Evolutionary conservation across 2,888 invertebrate genomes (phyloP).

Genomic region (Odontothrips loti): DNA sequence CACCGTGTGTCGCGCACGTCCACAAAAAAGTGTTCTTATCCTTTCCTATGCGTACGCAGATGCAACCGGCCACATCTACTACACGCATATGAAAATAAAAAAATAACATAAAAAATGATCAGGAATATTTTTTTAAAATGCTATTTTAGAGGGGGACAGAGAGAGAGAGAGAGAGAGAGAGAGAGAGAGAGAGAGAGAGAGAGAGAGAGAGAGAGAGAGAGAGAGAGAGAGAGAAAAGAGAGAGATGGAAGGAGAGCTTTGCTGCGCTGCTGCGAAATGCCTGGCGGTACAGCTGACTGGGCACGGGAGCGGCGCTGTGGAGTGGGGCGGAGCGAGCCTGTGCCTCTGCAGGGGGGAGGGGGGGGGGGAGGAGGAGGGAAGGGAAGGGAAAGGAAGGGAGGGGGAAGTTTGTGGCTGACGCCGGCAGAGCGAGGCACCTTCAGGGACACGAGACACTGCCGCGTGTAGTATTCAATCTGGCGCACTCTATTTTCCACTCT

Average conservation of each 20-base stretch:
- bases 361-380: not conserved
- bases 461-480: not conserved
- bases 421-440: slow-evolving; percentile 13
- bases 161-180: slow-evolving; percentile 25
- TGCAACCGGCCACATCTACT: too few relatives aligned
- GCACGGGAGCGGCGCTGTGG: not conserved
- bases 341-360: not conserved
- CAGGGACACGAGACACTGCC: not conserved
- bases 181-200: slow-evolving; percentile 12
- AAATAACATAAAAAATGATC: too few relatives aligned
- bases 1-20: too few relatives aligned
- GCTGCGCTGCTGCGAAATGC: not conserved
- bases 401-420: not conserved
- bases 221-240: slow-evolving; percentile 25
- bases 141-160: not conserved
- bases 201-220: slow-evolving; percentile 9
- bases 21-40: too few relatives aligned
- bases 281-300: slow-evolving; percentile 11
- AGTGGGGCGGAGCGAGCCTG: not conserved
- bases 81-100: too few relatives aligned
- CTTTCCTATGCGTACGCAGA: too few relatives aligned
- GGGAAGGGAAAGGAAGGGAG: not conserved
- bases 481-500: too few relatives aligned
- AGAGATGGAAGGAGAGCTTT: not conserved
- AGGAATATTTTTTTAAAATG: too few relatives aligned